Evolutionary conservation across 2,113 vertebrate genomes (phyloP).

Genomic region (Sphaerodactylus townsendi): DNA sequence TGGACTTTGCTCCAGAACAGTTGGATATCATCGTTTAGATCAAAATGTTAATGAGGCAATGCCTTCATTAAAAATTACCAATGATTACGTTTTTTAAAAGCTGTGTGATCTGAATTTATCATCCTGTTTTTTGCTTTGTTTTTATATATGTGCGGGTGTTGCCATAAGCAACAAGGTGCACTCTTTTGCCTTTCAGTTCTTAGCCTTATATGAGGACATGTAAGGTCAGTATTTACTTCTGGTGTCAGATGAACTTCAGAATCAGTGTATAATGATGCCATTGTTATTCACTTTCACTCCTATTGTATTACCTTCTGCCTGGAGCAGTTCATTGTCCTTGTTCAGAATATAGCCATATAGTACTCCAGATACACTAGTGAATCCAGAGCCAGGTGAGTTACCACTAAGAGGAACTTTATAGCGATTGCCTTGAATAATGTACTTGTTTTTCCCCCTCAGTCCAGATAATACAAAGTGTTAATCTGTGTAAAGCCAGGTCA

Average conservation of each 20-base stretch:
- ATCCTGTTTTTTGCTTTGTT: slow-evolving; percentile 71
- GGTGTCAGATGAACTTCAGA: slow-evolving; percentile 55
- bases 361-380: slow-evolving; percentile 43
- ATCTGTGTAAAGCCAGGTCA: slow-evolving; percentile 33
- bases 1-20: slow-evolving; percentile 87
- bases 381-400: slow-evolving; percentile 45
- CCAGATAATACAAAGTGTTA: slow-evolving; percentile 44
- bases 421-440: slow-evolving; percentile 51
- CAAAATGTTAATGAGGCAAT: slow-evolving; percentile 96
- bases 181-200: slow-evolving; percentile 66
- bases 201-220: slow-evolving; percentile 59
- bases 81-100: slow-evolving; percentile 91
- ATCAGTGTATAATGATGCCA: slow-evolving; percentile 44
- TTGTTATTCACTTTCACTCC: slow-evolving; percentile 52
- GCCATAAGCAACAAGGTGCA: slow-evolving; percentile 56
- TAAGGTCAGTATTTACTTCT: slow-evolving; percentile 59
- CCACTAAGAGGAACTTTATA: slow-evolving; percentile 46
- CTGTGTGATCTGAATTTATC: slow-evolving; percentile 61
- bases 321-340: slow-evolving; percentile 52
- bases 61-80: slow-evolving; percentile 96
- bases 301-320: slow-evolving; percentile 57
- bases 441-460: slow-evolving; percentile 21
- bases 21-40: slow-evolving; percentile 92
- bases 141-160: slow-evolving; percentile 67
- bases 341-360: slow-evolving; percentile 48